phyloP scores from a whole-genome alignment of 2,797 vertebrate species.

The Tamandua tetradactyla region DNA sequence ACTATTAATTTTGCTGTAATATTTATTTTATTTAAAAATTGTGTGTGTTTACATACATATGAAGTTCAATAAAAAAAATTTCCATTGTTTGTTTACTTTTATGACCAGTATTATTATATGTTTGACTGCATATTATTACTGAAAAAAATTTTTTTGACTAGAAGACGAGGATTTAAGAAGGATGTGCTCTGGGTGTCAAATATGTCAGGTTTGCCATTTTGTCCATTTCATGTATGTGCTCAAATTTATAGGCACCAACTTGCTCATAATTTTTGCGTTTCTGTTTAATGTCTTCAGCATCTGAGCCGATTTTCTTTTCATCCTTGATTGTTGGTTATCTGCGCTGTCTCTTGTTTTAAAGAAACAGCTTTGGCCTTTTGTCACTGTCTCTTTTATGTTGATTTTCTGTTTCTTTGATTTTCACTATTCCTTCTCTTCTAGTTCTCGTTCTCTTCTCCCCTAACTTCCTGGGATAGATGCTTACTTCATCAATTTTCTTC shows the following conservation, averaged over 20 bases:
- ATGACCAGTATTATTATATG: not conserved
- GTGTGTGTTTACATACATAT: not conserved
- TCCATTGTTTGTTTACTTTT: not conserved
- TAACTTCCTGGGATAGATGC: not conserved
- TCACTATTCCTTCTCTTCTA: not conserved
- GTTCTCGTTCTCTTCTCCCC: not conserved
- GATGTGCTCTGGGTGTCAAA: not conserved
- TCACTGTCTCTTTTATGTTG: not conserved
- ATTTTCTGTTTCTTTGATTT: not conserved
- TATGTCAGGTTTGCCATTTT: not conserved
- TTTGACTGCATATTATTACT: constrained; percentile 25
- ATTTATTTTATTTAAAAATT: not conserved
- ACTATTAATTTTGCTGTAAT: not conserved
- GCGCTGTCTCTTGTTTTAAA: not conserved
- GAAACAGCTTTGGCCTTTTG: not conserved
- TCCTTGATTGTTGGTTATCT: not conserved
- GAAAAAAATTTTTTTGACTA: constrained; percentile 11
- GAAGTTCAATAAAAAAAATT: not conserved
- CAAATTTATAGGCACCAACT: not conserved
- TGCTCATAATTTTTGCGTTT: not conserved
- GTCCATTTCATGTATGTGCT: not conserved
- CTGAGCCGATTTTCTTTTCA: not conserved
- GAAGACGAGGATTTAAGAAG: not conserved
- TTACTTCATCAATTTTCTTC: not conserved
- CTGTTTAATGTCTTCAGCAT: not conserved